These are phyloP conservation scores for Papilio dardanus DNA, from an alignment of 1,140 invertebrate species.

Conservation along the genomic window DNA sequence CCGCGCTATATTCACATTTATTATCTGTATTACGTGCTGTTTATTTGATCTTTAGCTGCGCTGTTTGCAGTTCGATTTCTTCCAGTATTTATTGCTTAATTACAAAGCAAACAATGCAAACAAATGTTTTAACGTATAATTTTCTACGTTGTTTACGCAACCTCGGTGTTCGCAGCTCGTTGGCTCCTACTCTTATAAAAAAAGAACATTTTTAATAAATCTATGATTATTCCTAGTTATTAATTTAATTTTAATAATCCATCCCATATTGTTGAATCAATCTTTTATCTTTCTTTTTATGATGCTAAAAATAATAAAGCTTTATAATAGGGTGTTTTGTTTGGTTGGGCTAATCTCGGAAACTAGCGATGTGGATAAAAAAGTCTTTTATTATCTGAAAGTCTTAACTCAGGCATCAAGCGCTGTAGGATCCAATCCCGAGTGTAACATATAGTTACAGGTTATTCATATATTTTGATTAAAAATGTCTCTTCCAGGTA, in stretches of 20 bases:
- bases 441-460: too few relatives aligned
- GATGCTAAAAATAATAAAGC: too few relatives aligned
- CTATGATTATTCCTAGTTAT: too few relatives aligned
- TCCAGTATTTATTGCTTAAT: background rate
- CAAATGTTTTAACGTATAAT: background rate
- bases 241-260: too few relatives aligned
- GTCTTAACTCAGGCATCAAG: background rate
- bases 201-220: too few relatives aligned
- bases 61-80: slow-evolving; percentile 10
- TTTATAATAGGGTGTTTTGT: background rate
- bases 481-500: slow-evolving; percentile 69
- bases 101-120: background rate
- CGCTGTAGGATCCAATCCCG: too few relatives aligned
- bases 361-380: background rate
- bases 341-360: background rate
- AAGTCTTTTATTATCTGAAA: background rate
- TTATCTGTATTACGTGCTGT: background rate
- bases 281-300: too few relatives aligned
- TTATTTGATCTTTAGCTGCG: slow-evolving; percentile 12
- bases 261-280: too few relatives aligned
- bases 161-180: too few relatives aligned
- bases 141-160: background rate
- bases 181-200: too few relatives aligned
- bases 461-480: background rate
- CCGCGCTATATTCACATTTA: slow-evolving; percentile 25